phyloP scores from a whole-genome alignment of 2,113 vertebrate genomes.

The Pseudolaguvia tuberculata region DNA sequence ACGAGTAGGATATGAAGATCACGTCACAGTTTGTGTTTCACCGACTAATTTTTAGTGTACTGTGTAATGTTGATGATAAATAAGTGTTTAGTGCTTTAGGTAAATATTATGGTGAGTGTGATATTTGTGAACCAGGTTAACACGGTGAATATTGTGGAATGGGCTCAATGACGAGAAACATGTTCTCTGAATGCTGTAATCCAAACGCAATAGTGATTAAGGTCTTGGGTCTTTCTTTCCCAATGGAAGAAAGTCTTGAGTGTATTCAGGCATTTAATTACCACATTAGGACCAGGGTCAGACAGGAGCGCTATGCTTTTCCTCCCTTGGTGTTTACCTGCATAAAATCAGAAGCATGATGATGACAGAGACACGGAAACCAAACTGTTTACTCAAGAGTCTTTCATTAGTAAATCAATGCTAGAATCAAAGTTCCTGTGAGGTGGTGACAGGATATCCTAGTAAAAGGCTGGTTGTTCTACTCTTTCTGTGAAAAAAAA shows the following conservation, averaged over 20 bases:
- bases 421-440: slow-evolving; percentile 12
- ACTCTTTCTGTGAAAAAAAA: background rate
- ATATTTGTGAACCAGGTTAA: background rate
- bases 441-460: slow-evolving; percentile 28
- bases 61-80: too few relatives aligned
- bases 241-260: slow-evolving; percentile 15
- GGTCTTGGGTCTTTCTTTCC: slow-evolving; percentile 1
- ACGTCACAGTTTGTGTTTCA: too few relatives aligned
- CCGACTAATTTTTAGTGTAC: too few relatives aligned
- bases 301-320: slow-evolving; percentile 13
- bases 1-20: too few relatives aligned
- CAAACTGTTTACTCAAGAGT: slow-evolving; percentile 45
- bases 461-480: background rate
- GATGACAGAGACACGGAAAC: slow-evolving; percentile 35
- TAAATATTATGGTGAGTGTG: background rate
- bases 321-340: slow-evolving; percentile 43
- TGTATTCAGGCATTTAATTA: slow-evolving; percentile 45
- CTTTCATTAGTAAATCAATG: slow-evolving; percentile 46
- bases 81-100: background rate
- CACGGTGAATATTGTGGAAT: background rate
- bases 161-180: slow-evolving; percentile 13
- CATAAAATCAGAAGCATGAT: slow-evolving; percentile 36
- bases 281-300: slow-evolving; percentile 36
- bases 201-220: slow-evolving; percentile 26
- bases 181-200: slow-evolving; percentile 31